phyloP scores from a whole-genome alignment of 2,888 invertebrate genomes.

The Anthophora plumipes region DNA sequence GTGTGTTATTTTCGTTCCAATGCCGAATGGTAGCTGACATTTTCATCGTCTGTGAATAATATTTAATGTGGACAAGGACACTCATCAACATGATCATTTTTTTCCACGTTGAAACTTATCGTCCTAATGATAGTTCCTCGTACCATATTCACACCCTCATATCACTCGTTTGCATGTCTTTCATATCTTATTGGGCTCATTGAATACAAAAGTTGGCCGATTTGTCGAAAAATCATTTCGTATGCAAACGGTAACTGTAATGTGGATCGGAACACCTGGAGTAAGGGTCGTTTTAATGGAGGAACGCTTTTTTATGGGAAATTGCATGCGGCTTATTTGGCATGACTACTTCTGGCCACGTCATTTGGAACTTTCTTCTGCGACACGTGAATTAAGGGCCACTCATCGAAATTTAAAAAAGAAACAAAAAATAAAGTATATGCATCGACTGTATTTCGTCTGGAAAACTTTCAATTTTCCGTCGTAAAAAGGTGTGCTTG shows the following conservation, averaged over 20 bases:
- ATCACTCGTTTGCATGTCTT: constrained; percentile 3
- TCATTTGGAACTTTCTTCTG: constrained; percentile 22
- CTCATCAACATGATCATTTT: neutral
- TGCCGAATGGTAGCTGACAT: neutral
- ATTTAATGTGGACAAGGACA: neutral
- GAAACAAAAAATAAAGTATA: too few species aligned
- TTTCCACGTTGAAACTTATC: neutral
- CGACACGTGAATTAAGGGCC: constrained; percentile 25
- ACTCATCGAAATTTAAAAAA: constrained; percentile 17
- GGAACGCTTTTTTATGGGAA: neutral
- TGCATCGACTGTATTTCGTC: too few species aligned
- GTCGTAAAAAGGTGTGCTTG: too few species aligned
- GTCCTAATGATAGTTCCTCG: neutral
- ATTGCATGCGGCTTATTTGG: constrained; percentile 56
- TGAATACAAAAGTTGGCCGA: neutral
- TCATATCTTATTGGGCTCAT: neutral
- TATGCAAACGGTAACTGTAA: constrained; percentile 5
- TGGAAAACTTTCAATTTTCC: too few species aligned
- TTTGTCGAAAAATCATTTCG: neutral
- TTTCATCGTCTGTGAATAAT: neutral
- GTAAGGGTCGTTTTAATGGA: neutral
- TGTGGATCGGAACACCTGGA: neutral
- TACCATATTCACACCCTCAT: neutral
- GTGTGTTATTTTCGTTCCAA: too few species aligned
- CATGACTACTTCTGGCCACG: constrained; percentile 30